phyloP scores from a whole-genome alignment of 2,797 vertebrate genomes.

The Onychomys arenicola region DNA sequence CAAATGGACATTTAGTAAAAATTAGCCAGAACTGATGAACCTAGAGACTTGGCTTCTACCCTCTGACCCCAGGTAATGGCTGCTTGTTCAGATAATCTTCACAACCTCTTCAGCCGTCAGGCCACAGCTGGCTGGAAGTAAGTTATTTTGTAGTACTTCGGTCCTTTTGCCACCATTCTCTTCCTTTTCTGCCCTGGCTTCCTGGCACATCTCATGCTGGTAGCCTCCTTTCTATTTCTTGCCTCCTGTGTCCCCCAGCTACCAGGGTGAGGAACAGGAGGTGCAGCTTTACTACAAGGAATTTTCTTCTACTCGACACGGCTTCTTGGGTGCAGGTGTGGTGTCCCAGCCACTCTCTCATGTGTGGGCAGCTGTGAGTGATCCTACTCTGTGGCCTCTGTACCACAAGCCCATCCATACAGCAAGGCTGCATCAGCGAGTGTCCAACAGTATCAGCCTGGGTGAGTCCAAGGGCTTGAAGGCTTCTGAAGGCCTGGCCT shows the following conservation, averaged over 20 bases:
- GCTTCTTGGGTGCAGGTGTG: conserved; percentile 94
- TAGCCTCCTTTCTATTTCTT: not conserved
- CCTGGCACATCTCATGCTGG: not conserved
- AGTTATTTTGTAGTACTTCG: conserved; percentile 74
- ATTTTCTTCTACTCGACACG: conserved; percentile 92
- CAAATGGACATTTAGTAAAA: not conserved
- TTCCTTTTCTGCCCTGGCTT: not conserved
- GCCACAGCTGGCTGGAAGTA: conserved; percentile 95
- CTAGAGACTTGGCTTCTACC: not conserved
- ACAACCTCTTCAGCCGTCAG: conserved; percentile 90
- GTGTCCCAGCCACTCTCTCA: conserved; percentile 91
- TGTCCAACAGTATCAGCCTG: conserved; percentile 94
- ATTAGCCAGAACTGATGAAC: not conserved
- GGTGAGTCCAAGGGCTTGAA: conserved; percentile 88
- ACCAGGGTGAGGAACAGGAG: conserved; percentile 93
- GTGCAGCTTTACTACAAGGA: conserved; percentile 94
- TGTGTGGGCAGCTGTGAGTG: conserved; percentile 93
- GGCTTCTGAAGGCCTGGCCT: not conserved
- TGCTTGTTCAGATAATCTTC: conserved; percentile 93
- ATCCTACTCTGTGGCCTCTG: conserved; percentile 92
- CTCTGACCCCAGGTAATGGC: conserved; percentile 90
- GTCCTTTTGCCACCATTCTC: not conserved
- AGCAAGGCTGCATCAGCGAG: conserved; percentile 91
- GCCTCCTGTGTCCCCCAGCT: conserved; percentile 85
- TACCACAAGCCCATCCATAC: conserved; percentile 93